phyloP scores from a whole-genome alignment of 2,113 vertebrate species.

The Phrynosoma platyrhinos region DNA sequence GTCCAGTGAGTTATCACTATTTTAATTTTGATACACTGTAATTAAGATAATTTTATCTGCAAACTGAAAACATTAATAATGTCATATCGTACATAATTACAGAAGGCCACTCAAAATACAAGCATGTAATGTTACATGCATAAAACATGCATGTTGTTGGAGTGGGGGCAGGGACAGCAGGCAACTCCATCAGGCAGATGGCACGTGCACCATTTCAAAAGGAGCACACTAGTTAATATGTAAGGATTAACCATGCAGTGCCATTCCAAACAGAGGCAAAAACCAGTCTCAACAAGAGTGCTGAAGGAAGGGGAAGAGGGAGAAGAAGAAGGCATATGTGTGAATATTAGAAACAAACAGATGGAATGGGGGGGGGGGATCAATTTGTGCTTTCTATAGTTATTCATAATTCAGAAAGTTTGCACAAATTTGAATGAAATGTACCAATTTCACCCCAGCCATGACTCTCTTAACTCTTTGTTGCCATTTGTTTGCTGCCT shows the following conservation, averaged over 20 bases:
- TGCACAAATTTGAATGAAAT: slow-evolving; percentile 73
- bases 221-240: neutral
- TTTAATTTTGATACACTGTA: rapidly evolving
- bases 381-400: slow-evolving; percentile 58
- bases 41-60: neutral
- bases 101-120: rapidly evolving
- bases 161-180: slow-evolving; percentile 28
- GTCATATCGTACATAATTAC: slow-evolving; percentile 11
- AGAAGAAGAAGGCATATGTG: slow-evolving; percentile 38
- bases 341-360: slow-evolving; percentile 64
- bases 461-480: slow-evolving; percentile 87
- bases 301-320: slow-evolving; percentile 21
- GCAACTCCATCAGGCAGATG: slow-evolving; percentile 31
- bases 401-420: slow-evolving; percentile 60
- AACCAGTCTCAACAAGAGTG: slow-evolving; percentile 18
- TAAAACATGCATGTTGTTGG: slow-evolving; percentile 50
- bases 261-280: slow-evolving; percentile 33
- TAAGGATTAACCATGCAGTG: slow-evolving; percentile 75
- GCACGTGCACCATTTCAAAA: slow-evolving; percentile 52
- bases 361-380: slow-evolving; percentile 36
- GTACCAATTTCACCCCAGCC: slow-evolving; percentile 88
- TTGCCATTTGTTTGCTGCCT: slow-evolving; percentile 84
- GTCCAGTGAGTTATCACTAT: neutral
- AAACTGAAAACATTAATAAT: slow-evolving; percentile 40
- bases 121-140: slow-evolving; percentile 12